Evolutionary conservation across 2,797 vertebrate species (phyloP).

Genomic region (Cyprinella venusta): DNA sequence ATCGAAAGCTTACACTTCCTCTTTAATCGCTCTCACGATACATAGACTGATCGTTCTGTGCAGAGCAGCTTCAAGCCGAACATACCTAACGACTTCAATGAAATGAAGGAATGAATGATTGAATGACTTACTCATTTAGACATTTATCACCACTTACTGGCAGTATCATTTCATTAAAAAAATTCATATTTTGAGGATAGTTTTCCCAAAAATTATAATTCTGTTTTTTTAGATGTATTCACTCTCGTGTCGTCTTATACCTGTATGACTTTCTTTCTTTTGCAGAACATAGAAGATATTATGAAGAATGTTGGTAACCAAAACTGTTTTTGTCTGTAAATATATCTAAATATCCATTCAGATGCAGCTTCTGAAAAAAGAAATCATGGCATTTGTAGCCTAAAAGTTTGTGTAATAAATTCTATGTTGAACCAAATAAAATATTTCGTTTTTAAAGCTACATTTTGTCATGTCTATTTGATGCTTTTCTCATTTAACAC

Average conservation of each 20-base stretch:
- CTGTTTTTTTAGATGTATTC: neutral
- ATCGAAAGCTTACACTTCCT: too few relatives aligned
- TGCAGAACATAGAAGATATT: slow-evolving; percentile 8
- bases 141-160: neutral
- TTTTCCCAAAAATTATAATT: neutral
- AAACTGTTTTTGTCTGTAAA: slow-evolving; percentile 3
- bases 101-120: neutral
- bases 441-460: neutral
- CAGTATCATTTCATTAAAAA: neutral
- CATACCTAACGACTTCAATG: neutral
- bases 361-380: neutral
- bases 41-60: too few relatives aligned
- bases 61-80: too few relatives aligned
- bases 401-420: neutral
- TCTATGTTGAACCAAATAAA: neutral
- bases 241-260: neutral
- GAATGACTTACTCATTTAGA: neutral
- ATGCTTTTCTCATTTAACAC: neutral
- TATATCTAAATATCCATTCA: neutral
- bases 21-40: too few relatives aligned
- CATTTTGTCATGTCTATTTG: neutral
- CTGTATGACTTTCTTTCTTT: neutral
- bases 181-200: neutral
- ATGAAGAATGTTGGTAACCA: neutral
- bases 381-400: neutral